Evolutionary conservation across 2,888 invertebrate genomes (phyloP).

Genomic region (Azorinus chamasolen): DNA sequence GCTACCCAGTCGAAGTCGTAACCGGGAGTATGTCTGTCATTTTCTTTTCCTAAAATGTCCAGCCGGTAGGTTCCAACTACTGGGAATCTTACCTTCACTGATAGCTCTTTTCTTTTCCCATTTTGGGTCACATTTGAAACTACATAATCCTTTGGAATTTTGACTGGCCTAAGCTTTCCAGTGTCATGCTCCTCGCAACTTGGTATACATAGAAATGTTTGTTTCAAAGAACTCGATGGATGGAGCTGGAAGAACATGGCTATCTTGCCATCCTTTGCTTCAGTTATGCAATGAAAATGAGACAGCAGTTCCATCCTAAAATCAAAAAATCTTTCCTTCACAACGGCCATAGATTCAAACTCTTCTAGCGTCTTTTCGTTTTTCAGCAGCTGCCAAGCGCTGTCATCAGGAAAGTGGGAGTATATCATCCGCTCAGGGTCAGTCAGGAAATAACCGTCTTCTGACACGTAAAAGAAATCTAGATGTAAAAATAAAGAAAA

Average conservation of each 20-base stretch:
- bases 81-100: too few species aligned
- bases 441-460: conserved; percentile 72
- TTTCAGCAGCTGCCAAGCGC: conserved; percentile 75
- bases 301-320: conserved; percentile 67
- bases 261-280: conserved; percentile 66
- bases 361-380: conserved; percentile 59
- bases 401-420: conserved; percentile 74
- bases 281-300: conserved; percentile 63
- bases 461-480: too few species aligned
- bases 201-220: not conserved
- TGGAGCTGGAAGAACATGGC: conserved; percentile 67
- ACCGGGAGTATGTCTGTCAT: too few species aligned
- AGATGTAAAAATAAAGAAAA: too few species aligned
- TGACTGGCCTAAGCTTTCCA: not conserved
- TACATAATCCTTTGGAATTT: too few species aligned
- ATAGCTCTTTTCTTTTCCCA: too few species aligned
- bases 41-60: too few species aligned
- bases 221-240: not conserved
- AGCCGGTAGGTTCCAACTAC: too few species aligned
- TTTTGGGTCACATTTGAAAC: too few species aligned
- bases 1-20: too few species aligned
- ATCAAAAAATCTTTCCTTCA: conserved; percentile 77
- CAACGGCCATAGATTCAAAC: conserved; percentile 73
- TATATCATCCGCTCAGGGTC: conserved; percentile 75
- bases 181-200: not conserved